Evolutionary conservation across 2,797 vertebrate species (phyloP).

Genomic region (Mormyrus proboscirostris): DNA sequence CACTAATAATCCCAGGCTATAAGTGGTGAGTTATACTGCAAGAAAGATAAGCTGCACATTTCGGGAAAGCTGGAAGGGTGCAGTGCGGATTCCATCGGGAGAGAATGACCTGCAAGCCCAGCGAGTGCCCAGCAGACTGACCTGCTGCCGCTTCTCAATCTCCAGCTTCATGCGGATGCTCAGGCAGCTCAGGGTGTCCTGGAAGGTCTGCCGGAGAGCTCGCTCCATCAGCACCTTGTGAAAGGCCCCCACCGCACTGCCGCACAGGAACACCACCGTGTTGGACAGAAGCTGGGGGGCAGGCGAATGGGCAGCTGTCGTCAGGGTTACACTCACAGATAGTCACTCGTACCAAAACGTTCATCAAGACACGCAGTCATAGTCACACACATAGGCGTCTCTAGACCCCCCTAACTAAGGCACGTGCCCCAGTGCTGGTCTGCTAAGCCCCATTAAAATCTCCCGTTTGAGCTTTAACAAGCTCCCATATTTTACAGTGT

Average conservation of each 20-base stretch:
- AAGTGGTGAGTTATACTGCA: background rate
- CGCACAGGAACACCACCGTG: slow-evolving; percentile 79
- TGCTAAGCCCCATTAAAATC: background rate
- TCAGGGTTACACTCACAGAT: background rate
- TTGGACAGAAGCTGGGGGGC: slow-evolving; percentile 77
- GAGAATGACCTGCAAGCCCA: background rate
- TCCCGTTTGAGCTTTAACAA: background rate
- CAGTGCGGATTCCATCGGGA: background rate
- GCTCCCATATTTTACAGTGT: background rate
- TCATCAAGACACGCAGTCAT: background rate
- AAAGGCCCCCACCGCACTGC: slow-evolving; percentile 81
- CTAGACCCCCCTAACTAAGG: background rate
- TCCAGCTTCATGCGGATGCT: slow-evolving; percentile 88
- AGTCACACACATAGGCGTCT: background rate
- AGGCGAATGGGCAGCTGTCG: background rate
- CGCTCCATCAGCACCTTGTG: slow-evolving; percentile 91
- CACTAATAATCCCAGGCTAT: background rate
- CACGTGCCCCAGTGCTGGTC: background rate
- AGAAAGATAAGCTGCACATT: background rate
- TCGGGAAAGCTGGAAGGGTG: background rate
- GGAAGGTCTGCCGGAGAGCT: slow-evolving; percentile 81
- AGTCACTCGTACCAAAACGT: background rate
- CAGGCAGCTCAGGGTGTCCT: slow-evolving; percentile 82
- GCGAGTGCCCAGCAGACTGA: slow-evolving; percentile 40
- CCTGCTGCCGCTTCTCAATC: slow-evolving; percentile 93